A percentile compares a stretch with the other conserved stretches of the same genome.
phyloP scores from a whole-genome alignment of 2,888 invertebrate genomes.

The Metalampra italica region DNA sequence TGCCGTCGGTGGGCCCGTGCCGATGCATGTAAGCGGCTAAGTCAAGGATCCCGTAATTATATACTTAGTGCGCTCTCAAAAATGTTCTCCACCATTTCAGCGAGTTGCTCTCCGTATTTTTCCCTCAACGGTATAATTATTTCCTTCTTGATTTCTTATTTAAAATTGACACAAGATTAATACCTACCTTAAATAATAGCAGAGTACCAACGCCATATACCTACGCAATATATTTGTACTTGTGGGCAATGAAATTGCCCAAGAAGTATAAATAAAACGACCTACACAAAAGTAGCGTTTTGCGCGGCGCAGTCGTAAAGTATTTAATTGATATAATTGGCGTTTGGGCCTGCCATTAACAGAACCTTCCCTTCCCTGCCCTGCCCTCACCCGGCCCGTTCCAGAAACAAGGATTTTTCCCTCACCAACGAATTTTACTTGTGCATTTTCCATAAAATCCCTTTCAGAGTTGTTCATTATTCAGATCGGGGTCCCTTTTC shows the following conservation, averaged over 20 bases:
- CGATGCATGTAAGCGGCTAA: no score
- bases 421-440: constrained; percentile 52
- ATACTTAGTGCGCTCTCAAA: no score
- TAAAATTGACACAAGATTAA: no score
- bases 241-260: constrained; percentile 4
- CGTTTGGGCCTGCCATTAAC: constrained; percentile 64
- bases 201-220: not conserved
- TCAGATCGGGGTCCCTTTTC: constrained; percentile 50
- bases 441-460: constrained; percentile 51
- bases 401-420: constrained; percentile 54
- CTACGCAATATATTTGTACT: no score
- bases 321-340: constrained; percentile 75
- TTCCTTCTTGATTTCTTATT: no score
- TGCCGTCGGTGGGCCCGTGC: no score
- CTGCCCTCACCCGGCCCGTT: constrained; percentile 32
- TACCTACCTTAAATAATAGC: not conserved
- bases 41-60: no score
- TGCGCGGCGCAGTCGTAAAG: constrained; percentile 45
- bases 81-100: no score
- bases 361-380: constrained; percentile 28
- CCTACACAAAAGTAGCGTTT: constrained; percentile 26
- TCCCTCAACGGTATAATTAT: no score
- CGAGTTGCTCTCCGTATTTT: constrained; percentile 34
- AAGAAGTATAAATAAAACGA: constrained; percentile 20
- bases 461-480: constrained; percentile 65